phyloP scores from a whole-genome alignment of 2,888 invertebrate species.

The Archips xylosteana region DNA sequence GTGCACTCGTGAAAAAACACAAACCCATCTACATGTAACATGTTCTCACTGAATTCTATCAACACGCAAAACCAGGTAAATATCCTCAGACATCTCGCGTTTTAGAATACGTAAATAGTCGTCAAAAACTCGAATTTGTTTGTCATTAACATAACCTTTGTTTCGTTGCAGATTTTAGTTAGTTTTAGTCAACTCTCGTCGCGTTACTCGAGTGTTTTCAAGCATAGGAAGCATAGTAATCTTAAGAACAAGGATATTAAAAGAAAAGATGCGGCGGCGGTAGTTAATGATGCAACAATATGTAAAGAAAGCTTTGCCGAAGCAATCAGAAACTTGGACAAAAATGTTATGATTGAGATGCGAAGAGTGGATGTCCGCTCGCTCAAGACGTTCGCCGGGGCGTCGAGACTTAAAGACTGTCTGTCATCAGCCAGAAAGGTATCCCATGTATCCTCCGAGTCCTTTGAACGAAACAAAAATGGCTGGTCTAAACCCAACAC shows the following conservation, averaged over 20 bases:
- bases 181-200: constrained; percentile 81
- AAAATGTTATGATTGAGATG: constrained; percentile 75
- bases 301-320: constrained; percentile 76
- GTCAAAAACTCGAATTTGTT: constrained; percentile 53
- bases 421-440: constrained; percentile 63
- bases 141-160: constrained; percentile 74
- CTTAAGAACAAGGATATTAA: constrained; percentile 71
- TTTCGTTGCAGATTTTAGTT: constrained; percentile 81
- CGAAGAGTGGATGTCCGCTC: constrained; percentile 64
- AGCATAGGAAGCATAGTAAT: constrained; percentile 71
- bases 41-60: constrained; percentile 84
- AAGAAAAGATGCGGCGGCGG: constrained; percentile 60
- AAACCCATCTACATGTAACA: constrained; percentile 82
- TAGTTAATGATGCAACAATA: constrained; percentile 64
- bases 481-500: constrained; percentile 63
- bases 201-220: constrained; percentile 76
- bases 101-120: constrained; percentile 17
- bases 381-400: constrained; percentile 56
- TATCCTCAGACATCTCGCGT: constrained; percentile 21
- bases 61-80: constrained; percentile 83
- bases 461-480: constrained; percentile 77
- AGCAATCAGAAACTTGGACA: constrained; percentile 74
- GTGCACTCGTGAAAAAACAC: constrained; percentile 77
- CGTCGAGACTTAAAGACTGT: constrained; percentile 50
- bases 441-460: constrained; percentile 70